Evolutionary conservation across 1,140 invertebrate genomes (phyloP).

Genomic region (Adoxophyes honmai): DNA sequence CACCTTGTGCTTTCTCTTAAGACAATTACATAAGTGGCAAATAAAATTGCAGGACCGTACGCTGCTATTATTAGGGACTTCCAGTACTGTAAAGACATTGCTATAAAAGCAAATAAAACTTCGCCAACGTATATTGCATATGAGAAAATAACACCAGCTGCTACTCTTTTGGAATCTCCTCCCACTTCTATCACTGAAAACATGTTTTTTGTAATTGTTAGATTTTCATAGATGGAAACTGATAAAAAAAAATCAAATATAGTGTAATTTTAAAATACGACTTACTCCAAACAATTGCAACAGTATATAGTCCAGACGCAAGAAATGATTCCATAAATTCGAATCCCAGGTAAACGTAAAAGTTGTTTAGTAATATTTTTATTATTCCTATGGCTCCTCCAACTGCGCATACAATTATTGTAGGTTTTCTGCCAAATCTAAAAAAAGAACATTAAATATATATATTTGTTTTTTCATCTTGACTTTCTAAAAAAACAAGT

Average conservation of each 20-base stretch:
- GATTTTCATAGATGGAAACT: too few relatives aligned
- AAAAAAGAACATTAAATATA: constrained; percentile 24
- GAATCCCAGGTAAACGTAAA: constrained; percentile 43
- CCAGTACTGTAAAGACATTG: constrained; percentile 54
- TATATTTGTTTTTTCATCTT: not conserved
- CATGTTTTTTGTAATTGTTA: too few relatives aligned
- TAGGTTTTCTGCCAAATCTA: constrained; percentile 58
- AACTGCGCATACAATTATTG: constrained; percentile 49
- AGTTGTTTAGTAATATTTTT: constrained; percentile 53
- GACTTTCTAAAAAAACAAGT: too few relatives aligned
- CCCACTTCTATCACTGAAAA: constrained; percentile 62
- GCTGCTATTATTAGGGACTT: constrained; percentile 45
- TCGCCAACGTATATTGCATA: constrained; percentile 57
- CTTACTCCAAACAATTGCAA: constrained; percentile 56
- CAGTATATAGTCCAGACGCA: constrained; percentile 53
- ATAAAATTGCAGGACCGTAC: constrained; percentile 50
- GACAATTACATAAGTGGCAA: constrained; percentile 37
- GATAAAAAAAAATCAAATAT: not conserved
- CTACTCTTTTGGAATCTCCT: constrained; percentile 46
- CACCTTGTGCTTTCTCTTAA: constrained; percentile 56
- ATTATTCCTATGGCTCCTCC: constrained; percentile 44
- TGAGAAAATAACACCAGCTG: constrained; percentile 50
- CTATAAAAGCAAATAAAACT: constrained; percentile 47
- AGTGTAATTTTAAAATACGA: constrained; percentile 15
- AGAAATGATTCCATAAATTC: constrained; percentile 58